These are phyloP conservation scores for Diacarnus erythraeanus DNA, from an alignment of 37 sponge, comb jelly and placozoan genomes.

Conservation along the genomic window DNA sequence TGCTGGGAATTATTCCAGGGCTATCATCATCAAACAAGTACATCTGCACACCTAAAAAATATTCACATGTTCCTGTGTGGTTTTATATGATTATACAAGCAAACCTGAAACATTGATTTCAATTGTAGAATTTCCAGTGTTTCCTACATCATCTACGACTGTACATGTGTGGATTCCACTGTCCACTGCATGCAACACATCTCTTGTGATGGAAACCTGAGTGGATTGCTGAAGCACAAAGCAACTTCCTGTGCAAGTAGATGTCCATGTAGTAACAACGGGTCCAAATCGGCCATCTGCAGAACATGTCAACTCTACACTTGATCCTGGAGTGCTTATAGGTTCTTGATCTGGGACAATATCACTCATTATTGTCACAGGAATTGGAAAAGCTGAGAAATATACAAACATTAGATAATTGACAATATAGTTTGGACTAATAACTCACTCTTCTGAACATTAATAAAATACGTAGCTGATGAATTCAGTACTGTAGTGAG, in stretches of 20 bases:
- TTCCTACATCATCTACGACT: conserved; percentile 26
- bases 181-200: conserved; percentile 4
- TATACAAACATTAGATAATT: neutral
- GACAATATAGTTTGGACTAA: neutral
- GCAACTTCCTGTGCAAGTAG: conserved; percentile 17
- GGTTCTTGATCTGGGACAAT: neutral
- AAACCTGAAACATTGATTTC: conserved; percentile 5
- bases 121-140: conserved; percentile 6
- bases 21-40: conserved; percentile 12
- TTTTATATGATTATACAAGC: neutral
- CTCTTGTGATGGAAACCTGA: neutral
- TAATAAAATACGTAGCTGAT: neutral
- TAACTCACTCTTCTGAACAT: conserved; percentile 2
- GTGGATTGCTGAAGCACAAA: conserved; percentile 8
- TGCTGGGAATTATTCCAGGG: conserved; percentile 2
- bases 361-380: neutral
- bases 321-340: conserved; percentile 1
- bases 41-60: conserved; percentile 3
- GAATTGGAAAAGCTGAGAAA: conserved; percentile 10
- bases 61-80: neutral
- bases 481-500: neutral
- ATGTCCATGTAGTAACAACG: conserved; percentile 3
- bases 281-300: neutral
- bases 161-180: conserved; percentile 12
- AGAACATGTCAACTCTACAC: conserved; percentile 4